Base-by-base conservation (phyloP, 2,888 invertebrate genomes). In the Napeogenes sylphis region DNA sequence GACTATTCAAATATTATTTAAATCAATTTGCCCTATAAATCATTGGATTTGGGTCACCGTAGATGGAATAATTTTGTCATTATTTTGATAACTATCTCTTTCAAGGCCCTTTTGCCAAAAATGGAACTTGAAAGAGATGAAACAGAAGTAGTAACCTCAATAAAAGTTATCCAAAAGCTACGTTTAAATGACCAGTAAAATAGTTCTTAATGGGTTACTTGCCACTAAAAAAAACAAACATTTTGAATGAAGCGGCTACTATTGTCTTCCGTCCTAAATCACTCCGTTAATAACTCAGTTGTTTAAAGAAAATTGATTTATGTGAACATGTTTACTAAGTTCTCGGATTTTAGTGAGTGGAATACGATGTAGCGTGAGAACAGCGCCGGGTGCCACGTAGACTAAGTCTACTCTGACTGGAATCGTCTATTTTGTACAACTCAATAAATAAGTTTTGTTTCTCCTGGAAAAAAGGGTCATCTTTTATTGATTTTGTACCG, bases 251-350 rank as follows among this genome's bases (percentile, higher is more conserved):
- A 55, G 47, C 42, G 32, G 46, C 45, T 56, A 45, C 13, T 54
- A 51, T 45, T 61, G 58, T 58, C 62, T 67, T 56, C 57, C 54
- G 60, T 61, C 53, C 59, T 65, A 64, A 69, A 68, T 63, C 63
- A 65, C 75, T 72, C 76, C 66, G 78, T 80, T 82, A 82, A 85
- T 84, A 84, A 83, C 80, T 80, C 77, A 73, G 70, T 71, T 71
- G 70, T 79, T 78, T 80, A 83, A 81, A 79, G 83, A 78, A 83
- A 84, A 83, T 84, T 83, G 83, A 87, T 87, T 87, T 85, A 85
- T 80, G 81, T 64, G 71, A 77, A 79, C 80, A 78, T 79, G 81
- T 83, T 85, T 81, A 82, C 80, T 77, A 78, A 81, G 79, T 83
- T 79, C 76, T 76, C 75, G 73, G 76, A 77, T 79, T 82, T 75